Conservation (phyloP, 2,797 vertebrate species). For the Gobionotothen gibberifrons region DNA sequence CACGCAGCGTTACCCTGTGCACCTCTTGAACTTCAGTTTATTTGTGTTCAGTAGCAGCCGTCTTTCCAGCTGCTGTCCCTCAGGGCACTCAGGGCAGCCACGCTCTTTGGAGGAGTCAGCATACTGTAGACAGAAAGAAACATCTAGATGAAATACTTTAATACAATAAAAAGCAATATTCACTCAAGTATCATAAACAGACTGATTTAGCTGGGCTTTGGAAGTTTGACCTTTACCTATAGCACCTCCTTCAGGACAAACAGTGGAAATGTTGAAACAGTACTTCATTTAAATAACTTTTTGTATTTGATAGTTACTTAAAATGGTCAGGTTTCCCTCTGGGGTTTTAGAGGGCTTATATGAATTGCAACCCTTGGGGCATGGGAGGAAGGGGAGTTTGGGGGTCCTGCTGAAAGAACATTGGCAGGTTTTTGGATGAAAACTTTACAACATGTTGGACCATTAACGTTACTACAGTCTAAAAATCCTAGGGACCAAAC, state of each 20-base stretch:
- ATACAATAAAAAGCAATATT: background rate
- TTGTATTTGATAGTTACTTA: too few species aligned
- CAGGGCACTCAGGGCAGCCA: conserved; percentile 93
- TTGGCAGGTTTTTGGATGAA: too few species aligned
- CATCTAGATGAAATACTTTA: background rate
- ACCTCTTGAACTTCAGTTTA: conserved; percentile 40
- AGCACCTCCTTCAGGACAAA: conserved; percentile 10
- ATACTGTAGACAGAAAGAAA: conserved; percentile 83
- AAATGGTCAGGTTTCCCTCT: too few species aligned
- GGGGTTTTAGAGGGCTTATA: too few species aligned
- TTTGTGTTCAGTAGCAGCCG: conserved; percentile 92
- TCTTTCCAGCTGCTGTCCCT: conserved; percentile 97
- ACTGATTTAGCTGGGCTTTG: background rate
- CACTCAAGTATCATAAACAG: background rate
- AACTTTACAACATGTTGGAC: background rate
- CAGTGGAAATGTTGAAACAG: conserved; percentile 4
- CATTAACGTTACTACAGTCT: background rate
- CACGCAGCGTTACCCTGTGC: conserved; percentile 64
- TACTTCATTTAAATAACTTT: too few species aligned
- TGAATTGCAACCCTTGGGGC: too few species aligned
- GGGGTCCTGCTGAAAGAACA: too few species aligned
- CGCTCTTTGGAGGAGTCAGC: conserved; percentile 95
- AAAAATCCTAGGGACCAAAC: too few species aligned
- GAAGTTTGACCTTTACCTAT: background rate
- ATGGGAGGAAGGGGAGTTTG: too few species aligned